Evolutionary conservation across 2,113 vertebrate species (phyloP).

Genomic region (Euleptes europaea): DNA sequence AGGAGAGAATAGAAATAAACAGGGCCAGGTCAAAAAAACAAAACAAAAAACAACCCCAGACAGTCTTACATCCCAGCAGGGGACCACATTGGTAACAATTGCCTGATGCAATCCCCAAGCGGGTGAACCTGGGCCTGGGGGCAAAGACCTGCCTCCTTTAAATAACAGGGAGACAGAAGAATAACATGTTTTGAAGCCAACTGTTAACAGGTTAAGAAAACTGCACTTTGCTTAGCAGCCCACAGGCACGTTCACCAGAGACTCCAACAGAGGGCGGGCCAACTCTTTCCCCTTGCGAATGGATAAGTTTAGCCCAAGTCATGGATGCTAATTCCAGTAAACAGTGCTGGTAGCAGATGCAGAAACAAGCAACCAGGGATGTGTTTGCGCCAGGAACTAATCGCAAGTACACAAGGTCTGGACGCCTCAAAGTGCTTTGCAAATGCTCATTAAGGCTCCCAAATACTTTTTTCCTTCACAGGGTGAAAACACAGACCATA

Average conservation of each 20-base stretch:
- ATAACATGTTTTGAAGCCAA: conserved; percentile 36
- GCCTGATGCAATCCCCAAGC: conserved; percentile 65
- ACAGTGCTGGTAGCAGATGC: not conserved
- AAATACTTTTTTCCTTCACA: not conserved
- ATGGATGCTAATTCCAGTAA: not conserved
- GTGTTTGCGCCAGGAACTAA: not conserved
- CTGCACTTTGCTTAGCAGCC: not conserved
- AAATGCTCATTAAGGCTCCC: not conserved
- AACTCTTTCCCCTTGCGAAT: accelerated
- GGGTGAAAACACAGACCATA: not conserved
- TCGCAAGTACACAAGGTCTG: not conserved
- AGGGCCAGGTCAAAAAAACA: conserved; percentile 65
- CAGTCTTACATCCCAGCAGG: accelerated
- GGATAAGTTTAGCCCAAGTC: not conserved
- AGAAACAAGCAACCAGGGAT: not conserved
- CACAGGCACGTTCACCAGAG: not conserved
- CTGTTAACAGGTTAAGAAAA: conserved; percentile 4
- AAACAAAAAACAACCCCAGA: too few relatives aligned
- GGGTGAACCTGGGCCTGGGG: conserved; percentile 19
- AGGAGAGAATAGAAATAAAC: conserved; percentile 66
- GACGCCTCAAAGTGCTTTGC: not conserved
- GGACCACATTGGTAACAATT: conserved; percentile 44
- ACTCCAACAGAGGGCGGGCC: not conserved
- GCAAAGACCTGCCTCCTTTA: conserved; percentile 4
- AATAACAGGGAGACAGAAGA: conserved; percentile 36